phyloP scores from a whole-genome alignment of 2,888 invertebrate genomes.

The Drosophila mimetica region DNA sequence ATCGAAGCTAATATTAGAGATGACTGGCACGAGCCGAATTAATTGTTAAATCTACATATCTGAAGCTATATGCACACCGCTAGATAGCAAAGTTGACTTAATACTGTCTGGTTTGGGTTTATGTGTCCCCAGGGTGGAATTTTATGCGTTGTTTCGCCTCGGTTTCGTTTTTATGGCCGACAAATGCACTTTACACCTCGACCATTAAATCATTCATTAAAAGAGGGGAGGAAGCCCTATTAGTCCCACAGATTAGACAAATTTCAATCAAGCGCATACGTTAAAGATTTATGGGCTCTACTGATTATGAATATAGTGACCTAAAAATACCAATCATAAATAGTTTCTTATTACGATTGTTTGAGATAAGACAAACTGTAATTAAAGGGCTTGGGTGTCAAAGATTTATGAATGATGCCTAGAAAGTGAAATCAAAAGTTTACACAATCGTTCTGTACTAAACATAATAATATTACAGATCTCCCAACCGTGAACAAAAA shows the following conservation, averaged over 20 bases:
- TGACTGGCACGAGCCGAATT: conserved; percentile 50
- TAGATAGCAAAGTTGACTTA: conserved; percentile 2
- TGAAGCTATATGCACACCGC: conserved; percentile 13
- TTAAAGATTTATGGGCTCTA: conserved; percentile 18
- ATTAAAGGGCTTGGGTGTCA: neutral
- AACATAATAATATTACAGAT: conserved; percentile 3
- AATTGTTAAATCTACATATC: conserved; percentile 59
- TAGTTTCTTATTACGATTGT: neutral
- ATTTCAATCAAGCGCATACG: conserved; percentile 30
- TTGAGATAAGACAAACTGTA: neutral
- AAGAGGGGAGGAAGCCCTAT: conserved; percentile 4
- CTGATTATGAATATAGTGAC: conserved; percentile 13
- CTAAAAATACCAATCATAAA: neutral
- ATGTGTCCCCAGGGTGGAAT: conserved; percentile 51
- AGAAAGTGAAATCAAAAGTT: neutral
- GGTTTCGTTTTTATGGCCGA: conserved; percentile 32
- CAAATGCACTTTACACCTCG: conserved; percentile 44
- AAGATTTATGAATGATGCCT: neutral
- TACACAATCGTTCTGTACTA: neutral
- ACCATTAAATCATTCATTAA: conserved; percentile 41
- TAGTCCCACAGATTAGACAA: conserved; percentile 20
- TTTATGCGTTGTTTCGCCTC: conserved; percentile 42
- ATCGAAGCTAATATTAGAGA: conserved; percentile 64
- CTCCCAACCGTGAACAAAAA: conserved; percentile 4
- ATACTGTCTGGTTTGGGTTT: conserved; percentile 35